Evolutionary conservation across 2,888 invertebrate genomes (phyloP).

Genomic region (Punctoribates punctum): DNA sequence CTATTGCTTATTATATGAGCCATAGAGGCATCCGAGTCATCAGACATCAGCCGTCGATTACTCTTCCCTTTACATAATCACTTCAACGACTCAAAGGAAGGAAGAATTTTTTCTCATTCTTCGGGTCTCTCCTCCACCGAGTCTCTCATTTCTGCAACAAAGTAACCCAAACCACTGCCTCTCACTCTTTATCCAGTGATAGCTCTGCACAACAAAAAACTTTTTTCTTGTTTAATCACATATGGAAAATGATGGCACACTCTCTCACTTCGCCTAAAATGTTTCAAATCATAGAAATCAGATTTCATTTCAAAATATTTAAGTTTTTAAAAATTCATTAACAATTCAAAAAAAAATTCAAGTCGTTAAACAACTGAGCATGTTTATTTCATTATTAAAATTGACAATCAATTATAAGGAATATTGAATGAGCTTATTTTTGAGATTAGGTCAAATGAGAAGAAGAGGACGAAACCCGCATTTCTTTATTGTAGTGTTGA

Average conservation of each 20-base stretch:
- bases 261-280: too few relatives aligned
- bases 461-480: background rate
- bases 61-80: constrained; percentile 23
- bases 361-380: too few relatives aligned
- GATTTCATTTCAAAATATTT: too few relatives aligned
- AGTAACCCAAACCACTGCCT: constrained; percentile 17
- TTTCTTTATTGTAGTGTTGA: background rate
- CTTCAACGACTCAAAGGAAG: constrained; percentile 5
- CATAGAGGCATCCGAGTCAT: background rate
- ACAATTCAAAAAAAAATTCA: too few relatives aligned
- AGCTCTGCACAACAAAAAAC: background rate
- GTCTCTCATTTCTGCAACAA: constrained; percentile 20
- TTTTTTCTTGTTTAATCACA: constrained; percentile 4
- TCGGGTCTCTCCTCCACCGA: constrained; percentile 21
- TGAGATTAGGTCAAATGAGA: background rate
- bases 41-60: constrained; percentile 34
- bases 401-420: too few relatives aligned
- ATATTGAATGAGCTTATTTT: background rate
- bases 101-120: constrained; percentile 17
- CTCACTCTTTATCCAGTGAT: background rate
- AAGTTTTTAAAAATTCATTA: too few relatives aligned
- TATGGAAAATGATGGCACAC: background rate
- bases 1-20: constrained; percentile 25
- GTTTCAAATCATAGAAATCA: too few relatives aligned
- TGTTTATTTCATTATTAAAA: too few relatives aligned